Base-by-base conservation (phyloP, 2,797 vertebrate species). In the Eulemur mongoz region DNA sequence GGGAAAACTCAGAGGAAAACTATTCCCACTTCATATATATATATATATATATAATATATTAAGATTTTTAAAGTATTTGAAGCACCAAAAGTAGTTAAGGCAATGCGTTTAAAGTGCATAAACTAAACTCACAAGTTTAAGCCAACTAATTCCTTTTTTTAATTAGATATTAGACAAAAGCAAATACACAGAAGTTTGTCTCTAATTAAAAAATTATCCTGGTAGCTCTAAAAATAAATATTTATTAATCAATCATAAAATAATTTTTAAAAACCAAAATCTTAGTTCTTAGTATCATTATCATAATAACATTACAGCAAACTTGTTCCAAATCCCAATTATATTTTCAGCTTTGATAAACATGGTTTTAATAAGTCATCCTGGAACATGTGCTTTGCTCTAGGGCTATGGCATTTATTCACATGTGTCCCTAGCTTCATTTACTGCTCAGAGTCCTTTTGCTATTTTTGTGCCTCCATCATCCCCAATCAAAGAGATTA, bases 401-500 rank as follows among this genome's bases (percentile, higher is more conserved):
- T 65, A 25, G 13, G 25, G 20, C 57, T 79, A 23, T 35, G 67
- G 4, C 54, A 50, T 50, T 86, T 61, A 69, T n/a, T 81, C n/a
- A 4, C 18, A 32, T 22, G 8, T 86, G 7, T 57, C 30, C 5
- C 22, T 61, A 20, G 25, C 13, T 91, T 94, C 59, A 38, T 50
- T 78, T 59, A 54, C 8, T 73, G 20, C 22, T 90, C 67, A 18
- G 2, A 75, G 18, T 82, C 65, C 8, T 63, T 90, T 35, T 54
- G 32, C 73, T 96, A 79, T 72, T 92, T 95, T 59, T 92, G 48
- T 72, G 84, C 22, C 35, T 75, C 85, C 11, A 88, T 73, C 40
- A 59, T 48, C 20, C 11, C 6, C 23, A 96, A 72, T 96, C 88
- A 89, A 57, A 93, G 85, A 86, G 63, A 93, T 93, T 87, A 92